phyloP scores from a whole-genome alignment of 2,888 invertebrate species.

The Orchesella flavescens region DNA sequence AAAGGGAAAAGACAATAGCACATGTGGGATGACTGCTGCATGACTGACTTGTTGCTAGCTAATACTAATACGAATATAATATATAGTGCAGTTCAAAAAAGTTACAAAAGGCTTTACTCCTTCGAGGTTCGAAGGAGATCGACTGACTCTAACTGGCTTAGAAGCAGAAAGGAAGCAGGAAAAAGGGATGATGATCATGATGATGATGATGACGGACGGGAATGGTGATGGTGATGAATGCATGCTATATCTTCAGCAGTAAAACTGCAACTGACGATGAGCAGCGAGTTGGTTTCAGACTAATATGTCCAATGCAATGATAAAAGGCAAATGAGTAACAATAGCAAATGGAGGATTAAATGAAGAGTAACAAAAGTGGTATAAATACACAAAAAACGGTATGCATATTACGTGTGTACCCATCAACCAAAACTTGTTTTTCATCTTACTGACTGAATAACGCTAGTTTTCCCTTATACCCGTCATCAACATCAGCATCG shows the following conservation, averaged over 20 bases:
- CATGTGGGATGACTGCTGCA: not conserved
- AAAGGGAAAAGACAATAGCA: not conserved
- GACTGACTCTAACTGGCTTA: not conserved
- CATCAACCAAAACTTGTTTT: conserved; percentile 41
- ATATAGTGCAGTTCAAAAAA: not conserved
- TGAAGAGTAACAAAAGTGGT: not conserved
- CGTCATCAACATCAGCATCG: not conserved
- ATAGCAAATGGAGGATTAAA: not conserved
- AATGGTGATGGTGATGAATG: no score
- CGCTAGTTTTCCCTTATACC: conserved; percentile 50
- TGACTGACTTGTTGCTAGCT: not conserved
- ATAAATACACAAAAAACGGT: not conserved
- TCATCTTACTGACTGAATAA: conserved; percentile 63
- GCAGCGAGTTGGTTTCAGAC: not conserved
- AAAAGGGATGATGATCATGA: conserved; percentile 11
- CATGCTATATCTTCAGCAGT: no score
- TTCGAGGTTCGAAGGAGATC: not conserved
- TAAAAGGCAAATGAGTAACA: not conserved
- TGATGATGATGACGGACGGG: conserved; percentile 5
- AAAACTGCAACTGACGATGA: no score
- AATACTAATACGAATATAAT: not conserved
- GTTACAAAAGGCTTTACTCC: not conserved
- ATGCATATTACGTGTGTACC: not conserved
- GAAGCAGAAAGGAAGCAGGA: conserved; percentile 36
- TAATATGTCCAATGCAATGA: not conserved